Evolutionary conservation across 2,888 invertebrate genomes (phyloP).

Genomic region (Molorchus minor): DNA sequence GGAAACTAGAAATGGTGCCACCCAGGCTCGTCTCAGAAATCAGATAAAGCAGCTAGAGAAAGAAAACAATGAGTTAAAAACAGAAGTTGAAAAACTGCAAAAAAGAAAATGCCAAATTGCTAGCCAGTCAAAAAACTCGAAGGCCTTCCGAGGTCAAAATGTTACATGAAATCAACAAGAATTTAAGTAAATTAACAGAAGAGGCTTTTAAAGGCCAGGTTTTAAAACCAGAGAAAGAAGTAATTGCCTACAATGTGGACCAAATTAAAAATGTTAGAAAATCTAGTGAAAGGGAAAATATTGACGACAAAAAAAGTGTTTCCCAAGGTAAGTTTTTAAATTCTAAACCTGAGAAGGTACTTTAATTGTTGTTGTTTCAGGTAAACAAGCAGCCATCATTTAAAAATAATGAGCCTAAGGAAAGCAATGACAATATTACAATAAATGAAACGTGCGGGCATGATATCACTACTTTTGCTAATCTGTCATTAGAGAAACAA

Average conservation of each 20-base stretch:
- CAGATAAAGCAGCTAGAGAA: constrained; percentile 78
- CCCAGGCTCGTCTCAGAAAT: constrained; percentile 76
- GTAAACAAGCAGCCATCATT: constrained; percentile 15
- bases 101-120: constrained; percentile 73
- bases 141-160: constrained; percentile 74
- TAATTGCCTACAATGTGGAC: constrained; percentile 2
- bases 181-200: constrained; percentile 61
- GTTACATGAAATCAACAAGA: constrained; percentile 78
- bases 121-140: constrained; percentile 67
- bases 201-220: constrained; percentile 47
- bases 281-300: constrained; percentile 22
- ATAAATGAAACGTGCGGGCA: not conserved
- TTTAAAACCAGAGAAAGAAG: constrained; percentile 21
- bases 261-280: constrained; percentile 24
- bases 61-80: constrained; percentile 71
- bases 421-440: not conserved
- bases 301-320: constrained; percentile 17
- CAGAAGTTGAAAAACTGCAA: constrained; percentile 73
- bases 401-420: not conserved
- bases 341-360: not conserved
- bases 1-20: constrained; percentile 76
- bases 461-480: constrained; percentile 38
- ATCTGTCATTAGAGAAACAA: constrained; percentile 46
- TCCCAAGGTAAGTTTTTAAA: constrained; percentile 21
- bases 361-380: constrained; percentile 2